Base-by-base conservation (phyloP, 2,113 vertebrate genomes). In the Erythrolamprus reginae region DNA sequence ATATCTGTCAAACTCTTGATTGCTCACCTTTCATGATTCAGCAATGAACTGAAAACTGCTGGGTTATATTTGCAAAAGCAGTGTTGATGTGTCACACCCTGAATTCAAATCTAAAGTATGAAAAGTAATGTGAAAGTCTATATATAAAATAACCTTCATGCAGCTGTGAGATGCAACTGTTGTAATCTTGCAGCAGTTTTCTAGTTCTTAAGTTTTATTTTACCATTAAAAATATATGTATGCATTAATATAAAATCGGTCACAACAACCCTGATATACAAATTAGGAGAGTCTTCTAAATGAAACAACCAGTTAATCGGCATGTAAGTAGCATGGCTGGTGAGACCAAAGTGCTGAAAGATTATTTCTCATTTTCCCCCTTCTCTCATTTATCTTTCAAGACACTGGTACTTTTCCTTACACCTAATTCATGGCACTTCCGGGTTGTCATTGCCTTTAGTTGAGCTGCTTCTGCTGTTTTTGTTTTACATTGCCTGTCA, bases 11-110 rank as follows among this genome's bases (percentile, higher is more conserved):
- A 53, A 61, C 47, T 42, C n/a, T 89, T 0, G 0, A 38, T 84
- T 45, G 0, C 0, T 85, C 26, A 55, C 9, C 23, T 12, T 0
- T n/a, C 58, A 61, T 42, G 47, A 58, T 93, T 91, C 23, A 28
- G 86, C 56, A 83, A 0, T 92, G 89, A 93, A 89, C 93, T 56
- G 53, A 0, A 19, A 48, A 3, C 0, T 77, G 28, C 47, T 52
- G 8, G n/a, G 77, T 88, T 91, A 0, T 92, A 91, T 90, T 95
- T 96, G 91, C 90, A 92, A 92, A 92, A 84, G 89, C 92, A 51
- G 52, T 84, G 61, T 89, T 92, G 87, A 89, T 84, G 42, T 92
- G 65, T 24, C 92, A 86, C 24, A 5, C 45, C 89, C 56, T 58
- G 87, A 88, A 85, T 94, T 93, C 86, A 90, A 56, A 92, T 70